phyloP scores from a whole-genome alignment of 2,888 invertebrate species.

The Malthinus seriepunctatus region DNA sequence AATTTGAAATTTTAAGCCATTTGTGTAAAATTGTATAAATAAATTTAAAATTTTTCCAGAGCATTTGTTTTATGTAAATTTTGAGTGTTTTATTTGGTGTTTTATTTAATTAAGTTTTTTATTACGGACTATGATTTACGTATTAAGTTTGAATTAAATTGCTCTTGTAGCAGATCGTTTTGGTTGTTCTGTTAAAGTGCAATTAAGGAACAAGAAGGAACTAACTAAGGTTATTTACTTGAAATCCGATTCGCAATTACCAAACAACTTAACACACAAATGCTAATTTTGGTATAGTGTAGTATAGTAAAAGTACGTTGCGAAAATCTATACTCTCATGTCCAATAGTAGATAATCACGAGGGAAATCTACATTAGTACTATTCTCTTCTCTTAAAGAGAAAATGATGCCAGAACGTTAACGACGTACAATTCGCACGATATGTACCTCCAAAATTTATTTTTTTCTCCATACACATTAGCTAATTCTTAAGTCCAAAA shows the following conservation, averaged over 20 bases:
- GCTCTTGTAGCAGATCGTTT: conserved; percentile 13
- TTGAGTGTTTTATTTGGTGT: conserved; percentile 11
- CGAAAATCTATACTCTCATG: conserved; percentile 11
- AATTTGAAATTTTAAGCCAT: conserved; percentile 16
- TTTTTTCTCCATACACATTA: too few species aligned
- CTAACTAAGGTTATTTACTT: conserved; percentile 11
- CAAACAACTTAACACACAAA: conserved; percentile 16
- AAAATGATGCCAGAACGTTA: too few species aligned
- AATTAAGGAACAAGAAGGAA: conserved; percentile 19
- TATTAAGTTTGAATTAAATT: background rate
- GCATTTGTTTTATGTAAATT: conserved; percentile 12
- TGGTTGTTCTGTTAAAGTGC: conserved; percentile 15
- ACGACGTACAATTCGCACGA: too few species aligned
- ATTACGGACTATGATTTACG: background rate
- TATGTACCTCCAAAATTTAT: too few species aligned
- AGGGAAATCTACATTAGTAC: conserved; percentile 12
- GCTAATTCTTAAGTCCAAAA: too few species aligned
- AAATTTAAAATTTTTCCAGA: conserved; percentile 17
- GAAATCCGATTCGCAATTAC: conserved; percentile 22
- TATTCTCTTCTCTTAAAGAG: too few species aligned
- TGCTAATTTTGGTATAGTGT: conserved; percentile 12
- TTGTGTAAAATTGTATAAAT: conserved; percentile 12
- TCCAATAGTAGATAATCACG: conserved; percentile 16
- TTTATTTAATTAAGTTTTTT: conserved; percentile 9
- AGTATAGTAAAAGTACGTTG: conserved; percentile 8